Percentiles rank a stretch among this genome's conserved stretches.
These are phyloP conservation scores for Istiophorus platypterus DNA, from an alignment of 2,113 vertebrate genomes.

Conservation along the genomic window DNA sequence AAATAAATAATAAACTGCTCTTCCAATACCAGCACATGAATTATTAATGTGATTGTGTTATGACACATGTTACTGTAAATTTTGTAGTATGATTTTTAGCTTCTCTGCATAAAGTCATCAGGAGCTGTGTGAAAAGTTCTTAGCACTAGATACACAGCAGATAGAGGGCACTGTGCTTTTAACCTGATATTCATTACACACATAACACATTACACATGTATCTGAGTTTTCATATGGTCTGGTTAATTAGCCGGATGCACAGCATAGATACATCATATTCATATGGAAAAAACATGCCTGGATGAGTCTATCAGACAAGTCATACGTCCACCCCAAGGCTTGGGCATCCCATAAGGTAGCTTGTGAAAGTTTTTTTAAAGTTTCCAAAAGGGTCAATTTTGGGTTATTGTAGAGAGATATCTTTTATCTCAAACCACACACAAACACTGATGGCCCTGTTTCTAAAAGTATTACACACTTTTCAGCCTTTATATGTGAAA, in stretches of 20 bases:
- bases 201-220: no score
- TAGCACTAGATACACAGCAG: neutral
- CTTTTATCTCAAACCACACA: no score
- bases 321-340: neutral
- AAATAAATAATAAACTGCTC: no score
- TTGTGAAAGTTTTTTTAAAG: neutral
- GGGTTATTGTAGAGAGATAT: no score
- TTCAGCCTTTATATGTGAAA: no score
- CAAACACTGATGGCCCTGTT: no score
- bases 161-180: neutral
- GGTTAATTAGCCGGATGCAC: neutral
- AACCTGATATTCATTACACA: neutral
- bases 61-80: neutral
- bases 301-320: rapidly evolving
- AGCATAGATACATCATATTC: no score
- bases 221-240: neutral
- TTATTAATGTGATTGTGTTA: neutral
- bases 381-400: no score
- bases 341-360: slow-evolving; percentile 1
- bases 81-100: neutral
- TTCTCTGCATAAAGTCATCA: neutral
- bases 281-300: neutral
- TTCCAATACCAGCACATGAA: neutral
- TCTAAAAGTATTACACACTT: no score
- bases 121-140: neutral